Evolutionary conservation across 2,888 invertebrate species (phyloP).

Genomic region (Clistopyga incitator): DNA sequence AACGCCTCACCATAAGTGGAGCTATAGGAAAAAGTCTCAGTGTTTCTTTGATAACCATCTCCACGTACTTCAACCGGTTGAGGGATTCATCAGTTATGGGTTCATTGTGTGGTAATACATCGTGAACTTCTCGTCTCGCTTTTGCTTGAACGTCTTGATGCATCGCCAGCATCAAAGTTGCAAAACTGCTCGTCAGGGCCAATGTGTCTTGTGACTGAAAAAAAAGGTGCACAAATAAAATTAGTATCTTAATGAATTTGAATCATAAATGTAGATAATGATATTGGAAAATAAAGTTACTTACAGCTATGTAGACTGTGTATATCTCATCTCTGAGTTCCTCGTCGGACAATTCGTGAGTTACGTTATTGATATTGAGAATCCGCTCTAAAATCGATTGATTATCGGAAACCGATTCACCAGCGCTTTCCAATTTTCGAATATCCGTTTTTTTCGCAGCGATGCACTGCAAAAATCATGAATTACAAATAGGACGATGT

Average conservation of each 20-base stretch:
- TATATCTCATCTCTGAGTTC: constrained; percentile 71
- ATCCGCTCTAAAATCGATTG: constrained; percentile 66
- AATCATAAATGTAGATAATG: background rate
- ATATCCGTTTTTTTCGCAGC: constrained; percentile 29
- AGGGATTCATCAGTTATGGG: constrained; percentile 57
- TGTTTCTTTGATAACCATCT: constrained; percentile 71
- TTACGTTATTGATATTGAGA: constrained; percentile 57
- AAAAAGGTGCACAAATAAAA: background rate
- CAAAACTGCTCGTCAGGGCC: constrained; percentile 66
- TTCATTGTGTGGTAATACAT: constrained; percentile 50
- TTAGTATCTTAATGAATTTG: background rate
- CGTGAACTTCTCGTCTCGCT: constrained; percentile 64
- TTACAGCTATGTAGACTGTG: constrained; percentile 71
- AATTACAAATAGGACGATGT: background rate
- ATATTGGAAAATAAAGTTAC: background rate
- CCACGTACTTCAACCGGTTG: constrained; percentile 66
- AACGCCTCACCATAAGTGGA: constrained; percentile 66
- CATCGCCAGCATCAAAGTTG: constrained; percentile 68
- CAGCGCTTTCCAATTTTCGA: background rate
- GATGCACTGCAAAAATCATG: constrained; percentile 23
- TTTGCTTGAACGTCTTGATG: constrained; percentile 67
- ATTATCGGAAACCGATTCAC: background rate
- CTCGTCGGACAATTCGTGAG: constrained; percentile 58
- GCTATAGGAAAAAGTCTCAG: constrained; percentile 71
- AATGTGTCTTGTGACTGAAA: constrained; percentile 71